These are phyloP conservation scores for Stigmatopora argus DNA, from an alignment of 2,113 vertebrate species.

Conservation along the genomic window DNA sequence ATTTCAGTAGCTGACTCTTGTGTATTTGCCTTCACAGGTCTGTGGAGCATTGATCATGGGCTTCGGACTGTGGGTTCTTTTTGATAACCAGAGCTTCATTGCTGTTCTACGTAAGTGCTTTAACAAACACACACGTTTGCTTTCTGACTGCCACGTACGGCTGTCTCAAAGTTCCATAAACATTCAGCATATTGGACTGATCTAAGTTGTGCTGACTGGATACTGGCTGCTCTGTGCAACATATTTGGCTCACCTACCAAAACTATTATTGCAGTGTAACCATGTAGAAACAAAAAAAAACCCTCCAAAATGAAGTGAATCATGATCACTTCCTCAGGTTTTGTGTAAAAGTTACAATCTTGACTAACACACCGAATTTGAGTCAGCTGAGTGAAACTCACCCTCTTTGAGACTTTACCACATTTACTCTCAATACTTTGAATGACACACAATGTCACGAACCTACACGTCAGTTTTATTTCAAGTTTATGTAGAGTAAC, in stretches of 20 bases:
- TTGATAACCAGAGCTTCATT: conserved; percentile 88
- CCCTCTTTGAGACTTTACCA: conserved; percentile 5
- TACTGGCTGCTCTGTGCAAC: conserved; percentile 9
- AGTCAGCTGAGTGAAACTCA: conserved; percentile 4
- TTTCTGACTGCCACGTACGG: not conserved
- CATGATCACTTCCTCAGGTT: conserved; percentile 16
- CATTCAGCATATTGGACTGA: conserved; percentile 10
- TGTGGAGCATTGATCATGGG: conserved; percentile 87
- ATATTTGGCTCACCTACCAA: conserved; percentile 21
- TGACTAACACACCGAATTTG: conserved; percentile 11
- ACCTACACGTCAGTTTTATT: conserved; percentile 29
- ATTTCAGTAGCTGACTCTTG: conserved; percentile 15
- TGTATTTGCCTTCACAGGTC: conserved; percentile 66
- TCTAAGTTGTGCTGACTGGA: not conserved
- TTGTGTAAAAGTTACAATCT: not conserved
- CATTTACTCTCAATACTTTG: conserved; percentile 23
- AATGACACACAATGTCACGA: conserved; percentile 13
- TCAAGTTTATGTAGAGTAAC: not conserved
- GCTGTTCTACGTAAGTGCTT: conserved; percentile 78
- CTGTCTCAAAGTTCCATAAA: conserved; percentile 10
- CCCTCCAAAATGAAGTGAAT: conserved; percentile 20
- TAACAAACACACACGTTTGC: conserved; percentile 6
- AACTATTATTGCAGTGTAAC: conserved; percentile 19
- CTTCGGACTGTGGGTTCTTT: conserved; percentile 89
- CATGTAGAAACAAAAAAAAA: conserved; percentile 18